These are phyloP conservation scores for Vidua chalybeata DNA, from an alignment of 2,113 vertebrate species.

Conservation along the genomic window DNA sequence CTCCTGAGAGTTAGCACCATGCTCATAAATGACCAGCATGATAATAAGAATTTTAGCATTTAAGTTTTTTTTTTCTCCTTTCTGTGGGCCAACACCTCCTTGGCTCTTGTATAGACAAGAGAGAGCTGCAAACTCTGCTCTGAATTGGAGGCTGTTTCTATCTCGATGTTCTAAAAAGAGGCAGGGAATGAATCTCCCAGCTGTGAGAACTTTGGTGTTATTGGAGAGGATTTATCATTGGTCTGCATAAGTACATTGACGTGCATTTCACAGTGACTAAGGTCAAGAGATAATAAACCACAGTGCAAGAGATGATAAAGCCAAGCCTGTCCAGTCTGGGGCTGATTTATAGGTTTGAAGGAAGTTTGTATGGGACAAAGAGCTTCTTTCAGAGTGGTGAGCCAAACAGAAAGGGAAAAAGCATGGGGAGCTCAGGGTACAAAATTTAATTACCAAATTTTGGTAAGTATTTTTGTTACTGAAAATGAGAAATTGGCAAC, in stretches of 20 bases:
- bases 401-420: not conserved
- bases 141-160: not conserved
- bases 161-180: not conserved
- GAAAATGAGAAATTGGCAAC: not conserved
- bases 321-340: not conserved
- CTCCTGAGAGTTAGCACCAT: not conserved
- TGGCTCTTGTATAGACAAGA: not conserved
- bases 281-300: not conserved
- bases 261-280: not conserved
- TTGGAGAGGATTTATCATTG: not conserved
- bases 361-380: not conserved
- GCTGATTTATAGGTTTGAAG: not conserved
- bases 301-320: not conserved
- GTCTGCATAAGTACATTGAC: not conserved
- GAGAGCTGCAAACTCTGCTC: not conserved
- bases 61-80: not conserved
- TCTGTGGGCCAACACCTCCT: not conserved
- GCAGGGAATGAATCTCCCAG: not conserved
- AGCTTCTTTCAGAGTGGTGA: not conserved
- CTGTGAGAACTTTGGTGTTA: not conserved
- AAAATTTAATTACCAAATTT: not conserved
- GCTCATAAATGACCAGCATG: not conserved
- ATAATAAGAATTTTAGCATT: not conserved
- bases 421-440: not conserved
- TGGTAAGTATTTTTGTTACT: not conserved